These are phyloP conservation scores for Watersipora subatra DNA, from an alignment of 1,140 invertebrate species.

Conservation along the genomic window DNA sequence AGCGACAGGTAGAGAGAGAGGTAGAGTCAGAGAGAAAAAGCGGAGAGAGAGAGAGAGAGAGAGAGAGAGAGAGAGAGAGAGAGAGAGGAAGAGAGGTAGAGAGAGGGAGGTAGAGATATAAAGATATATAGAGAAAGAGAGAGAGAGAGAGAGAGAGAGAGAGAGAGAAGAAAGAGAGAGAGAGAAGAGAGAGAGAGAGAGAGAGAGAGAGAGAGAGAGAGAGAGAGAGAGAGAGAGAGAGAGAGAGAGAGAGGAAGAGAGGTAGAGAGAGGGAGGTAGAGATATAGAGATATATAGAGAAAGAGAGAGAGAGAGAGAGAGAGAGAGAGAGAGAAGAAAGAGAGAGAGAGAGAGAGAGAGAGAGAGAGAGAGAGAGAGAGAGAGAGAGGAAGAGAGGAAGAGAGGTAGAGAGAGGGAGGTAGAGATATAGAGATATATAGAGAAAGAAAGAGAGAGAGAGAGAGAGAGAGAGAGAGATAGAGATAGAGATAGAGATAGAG, in stretches of 20 bases:
- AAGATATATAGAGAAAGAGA: conserved; percentile 7
- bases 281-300: not conserved
- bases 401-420: too few relatives aligned
- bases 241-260: conserved; percentile 3
- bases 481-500: too few relatives aligned
- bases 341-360: not conserved
- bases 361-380: not conserved
- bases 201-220: conserved; percentile 1
- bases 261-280: not conserved
- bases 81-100: not conserved
- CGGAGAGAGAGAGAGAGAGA: not conserved
- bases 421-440: not conserved
- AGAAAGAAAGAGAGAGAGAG: not conserved
- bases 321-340: not conserved
- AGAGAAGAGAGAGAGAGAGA: not conserved
- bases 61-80: not conserved
- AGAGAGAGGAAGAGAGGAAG: not conserved
- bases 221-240: not conserved
- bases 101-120: conserved; percentile 9
- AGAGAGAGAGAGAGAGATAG: not conserved
- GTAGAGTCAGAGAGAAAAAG: not conserved
- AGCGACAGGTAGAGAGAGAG: not conserved
- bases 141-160: conserved; percentile 5
- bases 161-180: not conserved
- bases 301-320: not conserved